Percentiles rank a stretch among this genome's conserved stretches.
Conservation (phyloP, 2,888 invertebrate species). For the Lobophora halterata region DNA sequence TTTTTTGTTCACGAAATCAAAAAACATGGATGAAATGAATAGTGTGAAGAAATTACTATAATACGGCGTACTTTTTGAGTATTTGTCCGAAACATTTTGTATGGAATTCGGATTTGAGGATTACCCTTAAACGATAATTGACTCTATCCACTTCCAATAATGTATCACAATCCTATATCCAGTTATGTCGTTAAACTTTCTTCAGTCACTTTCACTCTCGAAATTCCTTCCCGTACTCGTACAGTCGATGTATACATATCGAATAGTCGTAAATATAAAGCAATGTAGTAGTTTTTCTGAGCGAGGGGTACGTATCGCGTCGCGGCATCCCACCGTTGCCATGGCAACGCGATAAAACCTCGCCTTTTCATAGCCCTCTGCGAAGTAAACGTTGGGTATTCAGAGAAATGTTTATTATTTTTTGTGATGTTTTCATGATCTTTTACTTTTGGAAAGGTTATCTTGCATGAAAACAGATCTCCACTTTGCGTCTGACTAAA, state of each 20-base stretch:
- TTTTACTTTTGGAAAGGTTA: too few relatives aligned
- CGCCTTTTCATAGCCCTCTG: slow-evolving; percentile 75
- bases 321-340: slow-evolving; percentile 69
- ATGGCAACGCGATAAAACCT: slow-evolving; percentile 80
- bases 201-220: slow-evolving; percentile 41
- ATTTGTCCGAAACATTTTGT: too few relatives aligned
- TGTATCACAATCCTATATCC: slow-evolving; percentile 24
- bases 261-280: slow-evolving; percentile 59
- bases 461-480: too few relatives aligned
- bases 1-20: too few relatives aligned
- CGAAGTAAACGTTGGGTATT: slow-evolving; percentile 54
- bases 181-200: slow-evolving; percentile 31
- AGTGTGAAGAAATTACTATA: too few relatives aligned
- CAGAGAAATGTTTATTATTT: slow-evolving; percentile 34
- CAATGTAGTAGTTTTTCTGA: slow-evolving; percentile 67
- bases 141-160: slow-evolving; percentile 24
- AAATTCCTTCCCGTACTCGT: slow-evolving; percentile 34
- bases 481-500: too few relatives aligned
- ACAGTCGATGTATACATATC: slow-evolving; percentile 40
- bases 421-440: slow-evolving; percentile 5
- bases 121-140: too few relatives aligned
- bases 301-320: slow-evolving; percentile 63
- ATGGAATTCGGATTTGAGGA: too few relatives aligned
- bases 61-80: too few relatives aligned
- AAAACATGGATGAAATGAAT: too few relatives aligned